A percentile compares a stretch with the other conserved stretches of the same genome.
phyloP scores from a whole-genome alignment of 2,888 invertebrate species.

The Chymomyza amoena region DNA sequence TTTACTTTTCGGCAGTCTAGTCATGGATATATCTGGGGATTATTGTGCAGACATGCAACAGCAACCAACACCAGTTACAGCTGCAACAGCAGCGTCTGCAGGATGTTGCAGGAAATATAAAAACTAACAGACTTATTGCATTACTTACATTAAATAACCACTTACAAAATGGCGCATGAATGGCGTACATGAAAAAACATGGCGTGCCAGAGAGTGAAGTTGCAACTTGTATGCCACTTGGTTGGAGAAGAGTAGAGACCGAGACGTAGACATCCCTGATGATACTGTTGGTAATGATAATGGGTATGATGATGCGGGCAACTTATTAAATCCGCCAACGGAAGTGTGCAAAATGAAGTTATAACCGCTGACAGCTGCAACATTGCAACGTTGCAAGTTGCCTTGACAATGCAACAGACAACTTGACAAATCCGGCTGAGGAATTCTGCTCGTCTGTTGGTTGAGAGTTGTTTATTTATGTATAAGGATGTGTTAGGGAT shows the following conservation, averaged over 20 bases:
- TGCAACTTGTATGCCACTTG: neutral
- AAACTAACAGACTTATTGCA: slow-evolving; percentile 70
- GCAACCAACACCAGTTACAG: slow-evolving; percentile 10
- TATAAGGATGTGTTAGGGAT: neutral
- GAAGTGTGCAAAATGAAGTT: slow-evolving; percentile 50
- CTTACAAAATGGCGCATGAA: slow-evolving; percentile 52
- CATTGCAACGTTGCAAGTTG: neutral
- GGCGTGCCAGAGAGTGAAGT: neutral
- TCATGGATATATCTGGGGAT: slow-evolving; percentile 36
- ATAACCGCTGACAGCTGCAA: slow-evolving; percentile 43
- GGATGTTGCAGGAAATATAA: slow-evolving; percentile 55
- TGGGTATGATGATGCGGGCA: slow-evolving; percentile 42
- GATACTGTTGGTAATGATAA: slow-evolving; percentile 54
- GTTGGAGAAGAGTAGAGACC: slow-evolving; percentile 37
- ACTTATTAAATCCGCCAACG: slow-evolving; percentile 61
- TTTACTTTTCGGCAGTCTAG: slow-evolving; percentile 24
- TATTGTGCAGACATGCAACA: slow-evolving; percentile 12
- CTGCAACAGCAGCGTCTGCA: slow-evolving; percentile 16
- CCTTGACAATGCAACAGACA: slow-evolving; percentile 36
- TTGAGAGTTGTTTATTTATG: neutral
- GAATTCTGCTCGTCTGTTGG: neutral
- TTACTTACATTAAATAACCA: slow-evolving; percentile 71
- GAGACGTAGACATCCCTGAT: slow-evolving; percentile 10
- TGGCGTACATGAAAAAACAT: slow-evolving; percentile 45
- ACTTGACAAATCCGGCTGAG: slow-evolving; percentile 34